phyloP scores from a whole-genome alignment of 2,113 vertebrate genomes.

The Dromaius novaehollandiae region DNA sequence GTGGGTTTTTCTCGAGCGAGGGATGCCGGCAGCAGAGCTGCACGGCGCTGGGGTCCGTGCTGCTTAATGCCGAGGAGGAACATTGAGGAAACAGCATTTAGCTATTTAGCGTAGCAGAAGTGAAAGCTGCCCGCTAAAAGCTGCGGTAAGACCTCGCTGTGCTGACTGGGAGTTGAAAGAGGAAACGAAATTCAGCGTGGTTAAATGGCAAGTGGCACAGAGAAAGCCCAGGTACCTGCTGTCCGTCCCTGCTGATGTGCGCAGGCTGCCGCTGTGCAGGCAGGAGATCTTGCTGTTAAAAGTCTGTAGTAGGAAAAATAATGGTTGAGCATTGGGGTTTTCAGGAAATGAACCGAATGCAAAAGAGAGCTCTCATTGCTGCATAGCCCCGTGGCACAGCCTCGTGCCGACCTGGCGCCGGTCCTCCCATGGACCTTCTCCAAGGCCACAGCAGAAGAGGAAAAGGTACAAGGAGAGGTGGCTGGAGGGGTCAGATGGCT shows the following conservation, averaged over 20 bases:
- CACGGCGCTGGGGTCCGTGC: background rate
- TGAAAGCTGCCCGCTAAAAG: background rate
- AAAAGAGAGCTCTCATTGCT: background rate
- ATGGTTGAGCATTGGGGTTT: background rate
- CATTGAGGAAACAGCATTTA: background rate
- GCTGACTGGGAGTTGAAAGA: background rate
- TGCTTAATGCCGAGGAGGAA: fast-evolving
- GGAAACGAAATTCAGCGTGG: background rate
- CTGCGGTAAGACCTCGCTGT: no score
- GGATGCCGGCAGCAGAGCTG: fast-evolving
- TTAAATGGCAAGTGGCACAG: background rate
- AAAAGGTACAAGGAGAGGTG: background rate
- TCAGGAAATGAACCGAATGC: background rate
- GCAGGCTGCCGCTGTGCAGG: background rate
- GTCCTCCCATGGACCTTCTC: background rate
- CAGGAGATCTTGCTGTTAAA: background rate
- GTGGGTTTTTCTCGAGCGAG: background rate
- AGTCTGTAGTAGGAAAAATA: background rate
- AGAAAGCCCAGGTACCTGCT: fast-evolving
- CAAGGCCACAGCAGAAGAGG: background rate
- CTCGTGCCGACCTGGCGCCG: no score
- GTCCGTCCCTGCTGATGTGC: background rate
- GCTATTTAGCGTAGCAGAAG: background rate
- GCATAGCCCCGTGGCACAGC: fast-evolving
- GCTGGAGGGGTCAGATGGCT: background rate